Evolutionary conservation across 1,140 invertebrate species (phyloP).

Genomic region (Zaprionus lachaisei): DNA sequence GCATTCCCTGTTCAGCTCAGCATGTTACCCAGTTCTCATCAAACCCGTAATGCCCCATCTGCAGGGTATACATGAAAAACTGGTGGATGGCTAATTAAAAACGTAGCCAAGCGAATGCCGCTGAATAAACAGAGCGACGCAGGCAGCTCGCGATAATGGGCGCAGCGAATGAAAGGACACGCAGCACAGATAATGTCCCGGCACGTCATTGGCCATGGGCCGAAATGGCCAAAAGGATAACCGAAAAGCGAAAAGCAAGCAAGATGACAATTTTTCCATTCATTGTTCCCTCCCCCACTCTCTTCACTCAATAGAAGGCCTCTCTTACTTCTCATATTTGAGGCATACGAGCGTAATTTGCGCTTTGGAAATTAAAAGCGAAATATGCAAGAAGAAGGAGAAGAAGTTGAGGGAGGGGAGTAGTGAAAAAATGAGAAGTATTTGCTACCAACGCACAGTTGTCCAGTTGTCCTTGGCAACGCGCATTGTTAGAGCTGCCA

Average conservation of each 20-base stretch:
- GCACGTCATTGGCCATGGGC: conserved; percentile 50
- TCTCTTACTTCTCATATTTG: conserved; percentile 45
- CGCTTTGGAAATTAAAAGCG: conserved; percentile 64
- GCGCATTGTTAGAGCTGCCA: conserved; percentile 48
- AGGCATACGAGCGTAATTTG: conserved; percentile 69
- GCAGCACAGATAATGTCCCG: conserved; percentile 50
- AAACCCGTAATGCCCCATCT: not conserved
- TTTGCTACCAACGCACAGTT: conserved; percentile 40
- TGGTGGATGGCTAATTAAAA: conserved; percentile 74
- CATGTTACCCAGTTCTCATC: not conserved
- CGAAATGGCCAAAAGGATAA: conserved; percentile 59
- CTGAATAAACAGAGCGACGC: conserved; percentile 62
- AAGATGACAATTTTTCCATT: conserved; percentile 34
- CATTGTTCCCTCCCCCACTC: not conserved
- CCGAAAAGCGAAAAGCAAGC: conserved; percentile 40
- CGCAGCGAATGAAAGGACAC: conserved; percentile 53
- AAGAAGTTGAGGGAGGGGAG: not conserved
- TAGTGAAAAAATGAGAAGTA: conserved; percentile 47
- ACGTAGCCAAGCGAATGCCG: conserved; percentile 55
- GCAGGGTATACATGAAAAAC: conserved; percentile 31
- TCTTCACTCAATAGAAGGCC: conserved; percentile 13
- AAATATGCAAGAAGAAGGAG: conserved; percentile 48
- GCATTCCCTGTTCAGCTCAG: too few species aligned
- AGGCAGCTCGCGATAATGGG: conserved; percentile 52
- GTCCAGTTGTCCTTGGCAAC: conserved; percentile 61